These are phyloP conservation scores for Drosophila suzukii DNA, from an alignment of 1,140 invertebrate species.

Conservation along the genomic window DNA sequence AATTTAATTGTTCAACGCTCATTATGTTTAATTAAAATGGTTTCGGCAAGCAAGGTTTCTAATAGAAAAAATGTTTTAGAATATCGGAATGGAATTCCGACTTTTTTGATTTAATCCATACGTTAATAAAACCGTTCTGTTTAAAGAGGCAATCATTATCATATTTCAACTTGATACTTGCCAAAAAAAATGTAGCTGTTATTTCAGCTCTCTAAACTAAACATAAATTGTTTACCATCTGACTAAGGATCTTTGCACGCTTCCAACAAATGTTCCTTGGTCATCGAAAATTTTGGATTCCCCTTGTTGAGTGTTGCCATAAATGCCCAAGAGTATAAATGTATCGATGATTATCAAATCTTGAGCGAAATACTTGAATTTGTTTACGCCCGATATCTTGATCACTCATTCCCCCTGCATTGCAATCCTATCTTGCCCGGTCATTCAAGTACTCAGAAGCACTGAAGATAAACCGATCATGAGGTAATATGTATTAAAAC, in stretches of 20 bases:
- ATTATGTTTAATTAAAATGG: slow-evolving; percentile 15
- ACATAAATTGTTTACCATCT: neutral
- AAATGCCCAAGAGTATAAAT: slow-evolving; percentile 2
- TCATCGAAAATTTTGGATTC: neutral
- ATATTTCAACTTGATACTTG: too few relatives aligned
- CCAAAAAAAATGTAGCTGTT: too few relatives aligned
- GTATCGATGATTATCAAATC: slow-evolving; percentile 24
- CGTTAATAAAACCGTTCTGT: too few relatives aligned
- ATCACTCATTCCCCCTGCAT: slow-evolving; percentile 2
- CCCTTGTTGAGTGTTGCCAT: slow-evolving; percentile 6
- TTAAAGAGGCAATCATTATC: too few relatives aligned
- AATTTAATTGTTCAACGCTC: slow-evolving; percentile 2
- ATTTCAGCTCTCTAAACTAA: too few relatives aligned
- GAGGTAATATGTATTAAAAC: neutral
- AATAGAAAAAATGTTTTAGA: too few relatives aligned
- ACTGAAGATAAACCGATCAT: slow-evolving; percentile 14
- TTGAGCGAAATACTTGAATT: neutral
- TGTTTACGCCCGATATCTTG: slow-evolving; percentile 16
- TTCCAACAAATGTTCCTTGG: neutral
- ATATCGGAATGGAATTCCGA: too few relatives aligned
- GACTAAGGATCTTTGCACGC: neutral
- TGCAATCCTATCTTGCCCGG: neutral
- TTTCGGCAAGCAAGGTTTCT: neutral
- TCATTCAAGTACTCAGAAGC: neutral
- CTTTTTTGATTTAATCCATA: too few relatives aligned